Conservation (phyloP, 2,113 vertebrate genomes). For the Gopherus evgoodei region DNA sequence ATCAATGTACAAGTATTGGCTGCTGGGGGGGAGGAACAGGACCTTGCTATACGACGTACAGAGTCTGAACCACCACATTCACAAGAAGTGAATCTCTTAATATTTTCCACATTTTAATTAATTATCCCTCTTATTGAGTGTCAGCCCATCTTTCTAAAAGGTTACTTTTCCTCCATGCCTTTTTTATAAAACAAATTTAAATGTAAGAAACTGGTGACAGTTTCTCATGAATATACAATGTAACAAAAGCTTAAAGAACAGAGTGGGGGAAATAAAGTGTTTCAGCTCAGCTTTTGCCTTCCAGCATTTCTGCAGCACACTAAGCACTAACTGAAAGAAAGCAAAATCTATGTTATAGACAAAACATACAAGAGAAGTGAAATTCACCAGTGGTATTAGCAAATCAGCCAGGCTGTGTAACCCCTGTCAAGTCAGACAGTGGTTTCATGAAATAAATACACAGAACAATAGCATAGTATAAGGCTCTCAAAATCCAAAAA, state of each 20-base stretch:
- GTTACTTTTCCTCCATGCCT: background rate
- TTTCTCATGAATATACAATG: background rate
- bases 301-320: slow-evolving; percentile 8
- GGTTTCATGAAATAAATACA: slow-evolving; percentile 8
- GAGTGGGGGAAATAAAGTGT: background rate
- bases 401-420: slow-evolving; percentile 14
- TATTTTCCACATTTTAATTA: background rate
- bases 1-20: background rate
- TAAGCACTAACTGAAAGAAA: background rate
- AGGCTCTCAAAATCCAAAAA: background rate
- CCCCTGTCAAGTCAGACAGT: slow-evolving; percentile 30
- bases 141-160: background rate
- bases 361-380: slow-evolving; percentile 14
- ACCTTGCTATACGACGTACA: background rate
- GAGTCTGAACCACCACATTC: background rate
- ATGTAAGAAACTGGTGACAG: background rate
- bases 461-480: slow-evolving; percentile 48
- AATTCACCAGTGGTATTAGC: background rate
- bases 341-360: background rate
- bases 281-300: slow-evolving; percentile 41
- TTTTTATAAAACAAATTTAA: slow-evolving; percentile 8
- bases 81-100: background rate
- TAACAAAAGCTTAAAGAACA: slow-evolving; percentile 31
- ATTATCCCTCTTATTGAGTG: background rate
- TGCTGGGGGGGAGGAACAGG: background rate